A percentile compares a stretch with the other conserved stretches of the same genome.
Conservation (phyloP, 2,888 invertebrate genomes). For the Euplagia quadripunctaria region DNA sequence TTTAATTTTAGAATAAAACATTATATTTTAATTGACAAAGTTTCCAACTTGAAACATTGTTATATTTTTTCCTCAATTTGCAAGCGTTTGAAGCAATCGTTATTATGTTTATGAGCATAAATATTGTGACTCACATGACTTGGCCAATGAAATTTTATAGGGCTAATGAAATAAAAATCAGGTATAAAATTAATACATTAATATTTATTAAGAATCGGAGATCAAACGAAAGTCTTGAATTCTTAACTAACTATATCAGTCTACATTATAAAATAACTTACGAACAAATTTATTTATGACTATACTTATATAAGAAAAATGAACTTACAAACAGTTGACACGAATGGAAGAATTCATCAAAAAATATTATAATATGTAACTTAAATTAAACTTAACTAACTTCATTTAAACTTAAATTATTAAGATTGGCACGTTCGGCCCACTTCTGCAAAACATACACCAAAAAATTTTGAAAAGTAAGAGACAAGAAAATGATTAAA, state of each 20-base stretch:
- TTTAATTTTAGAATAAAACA: no score
- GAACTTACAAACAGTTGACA: conserved; percentile 61
- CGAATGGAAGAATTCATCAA: conserved; percentile 73
- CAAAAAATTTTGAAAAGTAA: conserved; percentile 47
- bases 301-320: conserved; percentile 38
- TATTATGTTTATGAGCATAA: not conserved
- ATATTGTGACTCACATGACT: not conserved
- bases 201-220: conserved; percentile 81
- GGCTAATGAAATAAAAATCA: conserved; percentile 46
- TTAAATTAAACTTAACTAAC: conserved; percentile 36
- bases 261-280: conserved; percentile 60
- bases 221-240: conserved; percentile 86
- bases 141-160: conserved; percentile 13
- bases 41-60: not conserved
- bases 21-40: not conserved
- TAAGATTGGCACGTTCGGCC: conserved; percentile 84
- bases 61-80: not conserved
- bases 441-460: conserved; percentile 61
- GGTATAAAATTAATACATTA: conserved; percentile 51
- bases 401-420: conserved; percentile 40
- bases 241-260: conserved; percentile 77
- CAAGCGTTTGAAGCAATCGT: no score
- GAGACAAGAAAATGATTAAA: conserved; percentile 24
- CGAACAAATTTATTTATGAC: conserved; percentile 43
- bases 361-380: conserved; percentile 46